phyloP scores from a whole-genome alignment of 2,888 invertebrate genomes.

The Dysmachus trigonus region DNA sequence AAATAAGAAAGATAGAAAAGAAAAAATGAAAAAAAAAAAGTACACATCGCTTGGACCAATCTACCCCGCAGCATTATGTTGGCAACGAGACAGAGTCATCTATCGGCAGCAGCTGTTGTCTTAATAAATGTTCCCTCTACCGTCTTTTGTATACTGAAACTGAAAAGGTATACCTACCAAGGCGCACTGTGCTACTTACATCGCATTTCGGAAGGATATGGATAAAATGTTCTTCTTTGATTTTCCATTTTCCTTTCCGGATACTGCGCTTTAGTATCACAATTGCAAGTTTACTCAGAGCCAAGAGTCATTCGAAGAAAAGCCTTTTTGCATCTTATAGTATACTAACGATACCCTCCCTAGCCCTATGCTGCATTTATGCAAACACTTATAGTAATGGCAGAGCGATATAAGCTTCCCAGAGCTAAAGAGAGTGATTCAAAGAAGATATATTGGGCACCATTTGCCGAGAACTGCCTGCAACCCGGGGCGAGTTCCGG shows the following conservation, averaged over 20 bases:
- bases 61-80: constrained; percentile 30
- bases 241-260: neutral
- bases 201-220: neutral
- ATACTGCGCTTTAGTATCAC: neutral
- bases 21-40: neutral
- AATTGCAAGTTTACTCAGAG: constrained; percentile 9
- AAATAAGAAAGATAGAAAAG: too few species aligned
- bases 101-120: constrained; percentile 45
- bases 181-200: constrained; percentile 25
- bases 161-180: neutral
- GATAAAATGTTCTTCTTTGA: constrained; percentile 38
- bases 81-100: constrained; percentile 44
- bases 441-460: constrained; percentile 22
- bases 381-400: constrained; percentile 37
- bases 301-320: constrained; percentile 5
- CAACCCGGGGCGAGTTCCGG: neutral
- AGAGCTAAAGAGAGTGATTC: constrained; percentile 38
- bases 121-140: constrained; percentile 41
- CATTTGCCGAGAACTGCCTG: constrained; percentile 25
- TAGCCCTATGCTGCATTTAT: constrained; percentile 28
- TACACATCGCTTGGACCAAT: constrained; percentile 25
- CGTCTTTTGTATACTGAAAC: constrained; percentile 15
- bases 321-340: neutral
- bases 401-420: constrained; percentile 5
- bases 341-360: neutral